Evolutionary conservation across 2,797 vertebrate species (phyloP), one percentile per base, ranked within the genome.

Genomic region (Nothura maculosa): DNA sequence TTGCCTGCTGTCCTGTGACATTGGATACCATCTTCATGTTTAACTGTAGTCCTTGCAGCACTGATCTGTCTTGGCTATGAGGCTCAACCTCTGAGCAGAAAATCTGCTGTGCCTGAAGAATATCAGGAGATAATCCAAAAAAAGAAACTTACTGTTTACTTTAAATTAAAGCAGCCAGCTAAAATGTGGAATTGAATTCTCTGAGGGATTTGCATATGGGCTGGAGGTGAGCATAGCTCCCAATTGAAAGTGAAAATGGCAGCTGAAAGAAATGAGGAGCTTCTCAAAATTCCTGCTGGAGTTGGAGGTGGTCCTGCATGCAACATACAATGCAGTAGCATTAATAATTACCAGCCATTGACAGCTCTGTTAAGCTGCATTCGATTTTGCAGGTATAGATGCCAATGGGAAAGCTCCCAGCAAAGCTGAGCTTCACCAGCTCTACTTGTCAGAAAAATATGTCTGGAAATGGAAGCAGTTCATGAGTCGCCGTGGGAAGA

Each of bases 401-500:
- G 95, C 92, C 21, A 97, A 97, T 1, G 98, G 99, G 25, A 99
- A 99, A 83, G 98, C 99, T 64, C 98, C 98, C 79, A 99, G 98
- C 88, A 99, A 99, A 93, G 93, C 97, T 21, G 99, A 99, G 95
- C 97, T 99, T 72, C 98, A 98, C 87, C 98, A 98, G 73, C 98
- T 99, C 88, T 99, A 99, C 94, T 94, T 99, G 96, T 98, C 98
- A 1, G 99, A 99, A 97, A 99, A 99, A 95, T 99, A 99, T 1
- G 97, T 98, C 7, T 99, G 99, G 99, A 99, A 99, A 85, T 99
- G 99, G 99, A 99, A 99, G 80, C 99, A 99, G 97, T 99, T 99
- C 90, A 98, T 99, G 98, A 98, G 98, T 79, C 96, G 97, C 94
- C 98, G 93, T 93, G 99, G 97, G 93, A 99, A 95, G 98, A 99